Conservation (phyloP, 2,797 vertebrate genomes). For the Distichodus sexfasciatus region DNA sequence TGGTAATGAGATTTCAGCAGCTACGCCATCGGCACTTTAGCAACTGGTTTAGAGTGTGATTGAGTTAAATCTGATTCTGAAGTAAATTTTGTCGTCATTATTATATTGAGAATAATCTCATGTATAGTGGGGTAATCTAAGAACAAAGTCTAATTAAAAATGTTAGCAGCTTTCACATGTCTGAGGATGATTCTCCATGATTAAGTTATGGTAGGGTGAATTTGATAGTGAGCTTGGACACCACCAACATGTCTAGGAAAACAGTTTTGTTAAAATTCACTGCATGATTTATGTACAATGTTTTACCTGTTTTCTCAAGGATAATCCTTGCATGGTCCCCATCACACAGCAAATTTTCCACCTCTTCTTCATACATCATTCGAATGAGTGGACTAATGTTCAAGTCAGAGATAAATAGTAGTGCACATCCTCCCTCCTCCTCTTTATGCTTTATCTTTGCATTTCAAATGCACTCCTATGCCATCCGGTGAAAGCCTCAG, state of each 20-base stretch:
- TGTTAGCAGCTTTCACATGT: not conserved
- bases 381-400: conserved; percentile 3
- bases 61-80: too few relatives aligned
- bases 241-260: not conserved
- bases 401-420: conserved; percentile 17
- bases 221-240: not conserved
- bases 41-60: too few relatives aligned
- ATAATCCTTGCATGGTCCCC: not conserved
- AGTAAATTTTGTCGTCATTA: too few relatives aligned
- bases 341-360: not conserved
- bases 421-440: conserved; percentile 1
- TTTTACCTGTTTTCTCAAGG: not conserved
- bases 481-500: conserved; percentile 17
- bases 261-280: not conserved
- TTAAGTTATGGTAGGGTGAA: not conserved
- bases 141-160: too few relatives aligned
- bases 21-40: not conserved
- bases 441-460: conserved; percentile 13
- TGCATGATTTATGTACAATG: not conserved
- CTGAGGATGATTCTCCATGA: not conserved
- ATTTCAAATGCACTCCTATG: conserved; percentile 24
- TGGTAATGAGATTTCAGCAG: not conserved
- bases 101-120: too few relatives aligned
- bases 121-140: too few relatives aligned
- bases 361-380: not conserved